Evolutionary conservation across 1,140 invertebrate species (phyloP), one percentile per base, ranked within the genome.

Genomic region (Cotesia vestalis): DNA sequence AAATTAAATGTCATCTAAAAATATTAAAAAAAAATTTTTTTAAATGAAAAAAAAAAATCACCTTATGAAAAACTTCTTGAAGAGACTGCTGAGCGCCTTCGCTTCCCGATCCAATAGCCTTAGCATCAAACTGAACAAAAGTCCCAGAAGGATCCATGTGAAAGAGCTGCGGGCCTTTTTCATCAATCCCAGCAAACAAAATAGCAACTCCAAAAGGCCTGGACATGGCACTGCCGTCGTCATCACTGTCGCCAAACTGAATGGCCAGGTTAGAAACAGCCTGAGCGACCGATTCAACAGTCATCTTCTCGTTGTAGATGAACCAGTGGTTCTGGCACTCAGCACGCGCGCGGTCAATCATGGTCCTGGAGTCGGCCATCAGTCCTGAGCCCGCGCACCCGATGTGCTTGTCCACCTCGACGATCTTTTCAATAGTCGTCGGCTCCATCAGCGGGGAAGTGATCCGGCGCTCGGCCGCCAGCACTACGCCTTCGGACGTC

Each of bases 271-370:
- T 99, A 9, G 97, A 98, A 0, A 99, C 98, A 59, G 98, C 96
- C 85, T 99, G 97, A 4, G 98, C 96, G 71, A 98, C 96, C 38
- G 97, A 98, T 87, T 99, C 98, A 2, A 99, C 95, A 9, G 90
- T 92, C 96, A 99, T 99, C 75, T 91, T 91, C 88, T 99, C 96
- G 86, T 99, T 94, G 88, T 98, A 98, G 46, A 96, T 92, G 84
- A 99, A 99, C 96, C 96, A 98, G 86, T 99, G 97, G 84, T 98
- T 98, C 85, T 97, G 93, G 78, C 96, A 96, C 88, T 99, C 98
- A 2, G 98, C 92, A 78, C 98, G 90, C 20, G 98, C 98, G 78
- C 95, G 91, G 82, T 99, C 97, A 55, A 99, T 93, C 82, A 99
- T 88, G 11, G 96, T 99, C 80, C 95, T 91, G 2, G 97, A 97